Evolutionary conservation across 2,797 vertebrate genomes (phyloP), one percentile per base, ranked within the genome.

Genomic region (Hypotaenidia okinawae): DNA sequence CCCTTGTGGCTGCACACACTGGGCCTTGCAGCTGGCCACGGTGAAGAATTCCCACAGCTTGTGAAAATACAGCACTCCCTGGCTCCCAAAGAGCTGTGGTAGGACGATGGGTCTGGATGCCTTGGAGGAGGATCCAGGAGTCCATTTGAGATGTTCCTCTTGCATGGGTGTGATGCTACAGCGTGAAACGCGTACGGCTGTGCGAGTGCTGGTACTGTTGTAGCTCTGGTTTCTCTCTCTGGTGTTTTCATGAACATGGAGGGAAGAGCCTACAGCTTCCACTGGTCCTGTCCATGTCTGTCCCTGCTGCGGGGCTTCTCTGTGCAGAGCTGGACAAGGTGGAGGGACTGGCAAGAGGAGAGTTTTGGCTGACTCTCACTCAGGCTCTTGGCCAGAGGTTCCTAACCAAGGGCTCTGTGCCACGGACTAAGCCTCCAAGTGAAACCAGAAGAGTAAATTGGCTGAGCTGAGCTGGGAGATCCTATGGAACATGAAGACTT

Each of bases 21-120:
- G 32, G 32, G 43, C 37, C 63, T n/a, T 39, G 57, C 37, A 35
- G 0, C 8, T 43, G 63, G 55, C 68, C 58, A 6, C 32, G 86
- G 62, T 1, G 0, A 16, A 39, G 58, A 49, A 15, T 55, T 74
- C 45, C 61, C 78, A 47, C 8, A 28, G 73, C 58, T 51, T 51
- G 27, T 19, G 63, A 5, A 27, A 39, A 30, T 2, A 9, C 5
- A 0, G 13, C 0, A 2, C 61, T 49, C 33, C 1, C 0, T 30
- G 11, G 45, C 61, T 69, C 66, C 59, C 5, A 22, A 27, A 22
- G 58, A 52, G 84, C 45, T 54, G 54, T 23, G 35, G 16, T 3
- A 7, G 63, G 55, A 93, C 70, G 28, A 22, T 21, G 55, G 49
- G 6, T 35, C n/a, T 30, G 22, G 5, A 3, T 24, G 14, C n/a